A percentile compares a stretch with the other conserved stretches of the same genome.
phyloP scores from a whole-genome alignment of 2,888 invertebrate species.

The Cryptocephalus moraei region DNA sequence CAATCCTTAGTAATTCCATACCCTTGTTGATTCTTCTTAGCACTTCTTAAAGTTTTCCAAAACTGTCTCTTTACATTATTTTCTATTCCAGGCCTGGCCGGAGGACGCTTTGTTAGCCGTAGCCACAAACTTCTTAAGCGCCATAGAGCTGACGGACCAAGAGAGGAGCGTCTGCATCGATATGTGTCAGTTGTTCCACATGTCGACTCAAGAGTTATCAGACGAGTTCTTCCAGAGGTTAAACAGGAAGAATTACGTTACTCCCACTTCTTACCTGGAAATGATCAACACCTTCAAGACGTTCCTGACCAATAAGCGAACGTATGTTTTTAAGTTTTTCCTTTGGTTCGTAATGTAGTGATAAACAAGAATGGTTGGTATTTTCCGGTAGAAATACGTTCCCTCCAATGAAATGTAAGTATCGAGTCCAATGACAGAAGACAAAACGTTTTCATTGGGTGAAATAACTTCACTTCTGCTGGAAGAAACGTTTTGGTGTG shows the following conservation, averaged over 20 bases:
- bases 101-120: slow-evolving; percentile 85
- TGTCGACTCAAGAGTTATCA: slow-evolving; percentile 65
- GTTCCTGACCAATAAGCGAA: slow-evolving; percentile 64
- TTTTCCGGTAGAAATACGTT: no score
- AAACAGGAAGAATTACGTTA: slow-evolving; percentile 77
- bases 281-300: slow-evolving; percentile 83
- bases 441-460: no score
- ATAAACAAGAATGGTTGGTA: no score
- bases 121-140: slow-evolving; percentile 69
- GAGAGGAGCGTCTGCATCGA: slow-evolving; percentile 72
- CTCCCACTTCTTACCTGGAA: slow-evolving; percentile 88
- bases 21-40: no score
- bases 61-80: neutral
- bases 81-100: slow-evolving; percentile 67
- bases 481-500: no score
- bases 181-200: slow-evolving; percentile 85
- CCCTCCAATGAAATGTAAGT: no score
- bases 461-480: no score
- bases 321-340: slow-evolving; percentile 37
- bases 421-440: no score
- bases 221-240: slow-evolving; percentile 53
- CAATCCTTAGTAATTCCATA: no score
- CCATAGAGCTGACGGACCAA: slow-evolving; percentile 63
- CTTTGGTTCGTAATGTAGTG: neutral
- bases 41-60: no score